These are phyloP conservation scores for Cryptotis parvus DNA, from an alignment of 2,113 vertebrate species.

Conservation along the genomic window DNA sequence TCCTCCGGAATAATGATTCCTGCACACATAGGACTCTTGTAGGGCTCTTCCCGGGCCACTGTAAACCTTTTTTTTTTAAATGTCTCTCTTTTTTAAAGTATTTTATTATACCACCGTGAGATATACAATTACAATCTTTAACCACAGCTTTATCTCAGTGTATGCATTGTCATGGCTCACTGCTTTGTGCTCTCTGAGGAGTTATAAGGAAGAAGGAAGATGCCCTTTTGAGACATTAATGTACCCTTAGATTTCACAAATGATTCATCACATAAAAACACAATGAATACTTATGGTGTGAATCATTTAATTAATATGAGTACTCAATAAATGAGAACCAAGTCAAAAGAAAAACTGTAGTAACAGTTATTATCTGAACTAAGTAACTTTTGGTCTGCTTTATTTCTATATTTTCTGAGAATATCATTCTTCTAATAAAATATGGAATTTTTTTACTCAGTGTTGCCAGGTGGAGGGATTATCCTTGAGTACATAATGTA, in stretches of 20 bases:
- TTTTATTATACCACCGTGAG: too few relatives aligned
- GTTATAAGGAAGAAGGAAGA: background rate
- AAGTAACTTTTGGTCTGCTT: background rate
- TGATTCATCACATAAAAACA: background rate
- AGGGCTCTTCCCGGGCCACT: too few relatives aligned
- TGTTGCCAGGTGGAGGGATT: rapidly evolving
- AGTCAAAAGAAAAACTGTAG: background rate
- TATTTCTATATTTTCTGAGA: slow-evolving; percentile 22
- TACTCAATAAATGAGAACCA: background rate
- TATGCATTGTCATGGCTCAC: rapidly evolving
- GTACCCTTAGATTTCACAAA: background rate
- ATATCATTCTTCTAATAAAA: background rate
- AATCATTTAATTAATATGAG: background rate
- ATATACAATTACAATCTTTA: too few relatives aligned
- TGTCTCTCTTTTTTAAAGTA: too few relatives aligned
- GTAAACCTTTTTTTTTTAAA: too few relatives aligned
- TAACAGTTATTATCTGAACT: background rate
- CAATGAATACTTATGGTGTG: background rate
- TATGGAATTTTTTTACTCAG: background rate
- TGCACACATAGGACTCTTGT: background rate
- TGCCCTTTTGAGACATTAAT: background rate
- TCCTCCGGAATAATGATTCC: background rate
- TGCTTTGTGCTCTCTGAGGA: too few relatives aligned
- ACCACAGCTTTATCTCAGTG: background rate
- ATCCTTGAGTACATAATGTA: background rate